Base-by-base conservation (phyloP, 2,113 vertebrate species). In the Lepus europaeus region DNA sequence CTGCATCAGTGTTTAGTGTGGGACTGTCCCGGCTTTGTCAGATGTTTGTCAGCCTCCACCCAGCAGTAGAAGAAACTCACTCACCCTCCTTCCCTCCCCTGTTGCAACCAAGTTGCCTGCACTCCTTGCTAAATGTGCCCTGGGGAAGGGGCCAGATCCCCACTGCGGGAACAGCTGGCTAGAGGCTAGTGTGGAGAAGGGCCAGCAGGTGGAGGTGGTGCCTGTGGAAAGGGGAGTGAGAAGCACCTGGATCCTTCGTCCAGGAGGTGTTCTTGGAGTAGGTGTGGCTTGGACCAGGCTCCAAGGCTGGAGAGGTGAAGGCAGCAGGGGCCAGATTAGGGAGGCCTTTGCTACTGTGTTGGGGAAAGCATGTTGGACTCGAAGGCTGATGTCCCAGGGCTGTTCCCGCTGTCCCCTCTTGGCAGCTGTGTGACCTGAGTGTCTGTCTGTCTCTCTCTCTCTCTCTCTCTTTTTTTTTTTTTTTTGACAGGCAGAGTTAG, bases 291-390 rank as follows among this genome's bases (percentile, higher is more conserved):
- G 22, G 36, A 27, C 68, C 13, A 0, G 49, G 59, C 56, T 49
- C 6, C 11, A 39, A 22, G 33, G 56, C 45, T 81, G 36, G 25
- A 39, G 19, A 29, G n/a, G 10, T 10, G 23, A 49, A 29, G 39
- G 31, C 1, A 2, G 7, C 22, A 25, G 45, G 33, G 53, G n/a
- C 51, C 9, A 9, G 39, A 6, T 22, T 12, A 0, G 2, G 0
- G 81, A 51, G 64, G 45, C 13, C 61, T 88, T 70, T 31, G 53
- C 33, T 51, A 82, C 91, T 89, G 92, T 82, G 70, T 88, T 14
- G 85, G 94, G 93, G 95, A 96, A 95, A 93, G 90, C 95, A 81
- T 63, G 19, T 85, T 95, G 92, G 85, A 66, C 92, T 96, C 64
- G n/a, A 72, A 56, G 51, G 33, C 51, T 33, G 12, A 51, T 39